A percentile compares a stretch with the other conserved stretches of the same genome.
Evolutionary conservation across 2,888 invertebrate species (phyloP).

Genomic region (Synergus itoensis): DNA sequence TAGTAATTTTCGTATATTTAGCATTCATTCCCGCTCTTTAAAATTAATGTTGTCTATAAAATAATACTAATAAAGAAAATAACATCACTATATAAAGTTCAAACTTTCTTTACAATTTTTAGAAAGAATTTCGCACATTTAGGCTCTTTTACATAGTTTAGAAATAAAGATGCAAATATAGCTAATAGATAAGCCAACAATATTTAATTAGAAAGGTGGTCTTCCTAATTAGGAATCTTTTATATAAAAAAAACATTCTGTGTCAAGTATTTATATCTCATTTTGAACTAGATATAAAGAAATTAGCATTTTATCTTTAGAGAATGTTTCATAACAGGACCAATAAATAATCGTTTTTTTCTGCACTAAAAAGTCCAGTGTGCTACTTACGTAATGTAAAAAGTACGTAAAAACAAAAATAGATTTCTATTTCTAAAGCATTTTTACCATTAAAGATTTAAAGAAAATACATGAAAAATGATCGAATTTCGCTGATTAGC

Average conservation of each 20-base stretch:
- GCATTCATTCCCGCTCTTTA: background rate
- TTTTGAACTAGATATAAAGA: background rate
- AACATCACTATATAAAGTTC: slow-evolving; percentile 1
- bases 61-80: background rate
- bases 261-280: too few species aligned
- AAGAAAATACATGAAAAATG: background rate
- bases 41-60: background rate
- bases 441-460: background rate
- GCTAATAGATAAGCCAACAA: background rate
- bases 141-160: slow-evolving; percentile 20
- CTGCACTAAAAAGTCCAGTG: background rate
- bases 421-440: background rate
- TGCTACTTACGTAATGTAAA: too few species aligned
- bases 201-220: slow-evolving; percentile 20
- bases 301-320: too few species aligned
- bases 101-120: slow-evolving; percentile 13
- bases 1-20: too few species aligned
- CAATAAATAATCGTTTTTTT: background rate
- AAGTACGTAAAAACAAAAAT: too few species aligned
- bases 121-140: slow-evolving; percentile 8
- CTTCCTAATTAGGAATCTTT: slow-evolving; percentile 20
- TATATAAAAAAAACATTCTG: background rate
- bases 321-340: too few species aligned
- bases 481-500: background rate
- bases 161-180: slow-evolving; percentile 25